Conservation (phyloP, 2,113 vertebrate species). For the Murina feae region DNA sequence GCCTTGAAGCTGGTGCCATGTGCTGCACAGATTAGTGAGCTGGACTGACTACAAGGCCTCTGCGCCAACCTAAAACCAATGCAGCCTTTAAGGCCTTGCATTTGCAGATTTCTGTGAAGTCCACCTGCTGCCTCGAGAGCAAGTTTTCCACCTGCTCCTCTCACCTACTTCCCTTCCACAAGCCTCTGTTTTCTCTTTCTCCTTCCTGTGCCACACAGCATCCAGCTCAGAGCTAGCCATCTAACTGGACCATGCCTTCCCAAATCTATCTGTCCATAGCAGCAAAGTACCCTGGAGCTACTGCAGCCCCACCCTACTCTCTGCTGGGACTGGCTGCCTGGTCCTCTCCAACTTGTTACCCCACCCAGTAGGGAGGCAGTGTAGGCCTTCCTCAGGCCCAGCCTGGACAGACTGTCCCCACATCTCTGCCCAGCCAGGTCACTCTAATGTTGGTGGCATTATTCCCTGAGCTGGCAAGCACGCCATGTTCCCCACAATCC, state of each 20-base stretch:
- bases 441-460: not conserved
- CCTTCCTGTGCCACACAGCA: not conserved
- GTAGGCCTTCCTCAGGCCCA: not conserved
- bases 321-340: not conserved
- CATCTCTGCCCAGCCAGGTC: slow-evolving; percentile 1
- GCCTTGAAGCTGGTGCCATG: not conserved
- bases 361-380: not conserved
- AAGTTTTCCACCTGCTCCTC: not conserved
- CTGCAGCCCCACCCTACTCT: not conserved
- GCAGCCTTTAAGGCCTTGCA: not conserved
- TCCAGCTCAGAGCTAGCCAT: not conserved
- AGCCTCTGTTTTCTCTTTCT: not conserved
- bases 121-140: not conserved
- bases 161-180: not conserved
- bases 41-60: not conserved
- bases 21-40: not conserved
- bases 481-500: slow-evolving; percentile 35
- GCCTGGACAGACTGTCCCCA: not conserved
- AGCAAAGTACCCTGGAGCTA: not conserved
- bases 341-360: not conserved
- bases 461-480: slow-evolving; percentile 50
- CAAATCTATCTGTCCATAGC: not conserved
- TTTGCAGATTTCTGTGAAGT: not conserved
- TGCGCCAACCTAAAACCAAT: not conserved
- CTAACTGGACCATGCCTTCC: too few relatives aligned